A percentile compares a stretch with the other conserved stretches of the same genome.
Evolutionary conservation across 2,888 invertebrate genomes (phyloP).

Genomic region (Tortrix viridana): DNA sequence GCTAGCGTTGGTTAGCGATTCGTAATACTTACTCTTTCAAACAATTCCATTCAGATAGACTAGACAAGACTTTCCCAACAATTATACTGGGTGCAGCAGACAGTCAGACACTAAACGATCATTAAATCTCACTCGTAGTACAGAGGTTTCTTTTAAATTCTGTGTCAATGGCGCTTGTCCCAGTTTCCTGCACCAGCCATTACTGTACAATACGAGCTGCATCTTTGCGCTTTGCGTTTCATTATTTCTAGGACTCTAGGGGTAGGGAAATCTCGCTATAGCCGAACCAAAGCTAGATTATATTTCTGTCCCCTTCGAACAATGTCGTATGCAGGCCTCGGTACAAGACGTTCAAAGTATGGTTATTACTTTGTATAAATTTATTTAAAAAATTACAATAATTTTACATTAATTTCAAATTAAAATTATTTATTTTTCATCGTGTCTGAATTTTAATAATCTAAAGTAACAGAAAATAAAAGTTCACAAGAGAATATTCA

Average conservation of each 20-base stretch:
- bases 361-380: too few relatives aligned
- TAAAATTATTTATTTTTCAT: too few relatives aligned
- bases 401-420: too few relatives aligned
- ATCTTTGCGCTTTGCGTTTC: background rate
- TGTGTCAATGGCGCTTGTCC: slow-evolving; percentile 29
- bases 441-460: too few relatives aligned
- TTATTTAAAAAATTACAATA: too few relatives aligned
- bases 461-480: too few relatives aligned
- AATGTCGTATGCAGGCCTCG: too few relatives aligned
- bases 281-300: too few relatives aligned
- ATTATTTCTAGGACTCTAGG: background rate
- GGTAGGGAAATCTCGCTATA: background rate
- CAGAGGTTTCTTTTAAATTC: slow-evolving; percentile 33
- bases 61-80: slow-evolving; percentile 21
- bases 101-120: slow-evolving; percentile 7
- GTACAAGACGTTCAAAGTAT: too few relatives aligned
- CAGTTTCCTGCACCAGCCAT: slow-evolving; percentile 19
- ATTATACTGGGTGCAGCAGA: slow-evolving; percentile 6
- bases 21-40: background rate
- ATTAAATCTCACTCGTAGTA: slow-evolving; percentile 10
- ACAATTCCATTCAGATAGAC: background rate
- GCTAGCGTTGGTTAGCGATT: slow-evolving; percentile 1
- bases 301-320: too few relatives aligned
- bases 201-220: slow-evolving; percentile 6
- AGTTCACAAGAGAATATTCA: too few relatives aligned